Evolutionary conservation across 2,113 vertebrate species (phyloP).

Genomic region (Lepisosteus oculatus): DNA sequence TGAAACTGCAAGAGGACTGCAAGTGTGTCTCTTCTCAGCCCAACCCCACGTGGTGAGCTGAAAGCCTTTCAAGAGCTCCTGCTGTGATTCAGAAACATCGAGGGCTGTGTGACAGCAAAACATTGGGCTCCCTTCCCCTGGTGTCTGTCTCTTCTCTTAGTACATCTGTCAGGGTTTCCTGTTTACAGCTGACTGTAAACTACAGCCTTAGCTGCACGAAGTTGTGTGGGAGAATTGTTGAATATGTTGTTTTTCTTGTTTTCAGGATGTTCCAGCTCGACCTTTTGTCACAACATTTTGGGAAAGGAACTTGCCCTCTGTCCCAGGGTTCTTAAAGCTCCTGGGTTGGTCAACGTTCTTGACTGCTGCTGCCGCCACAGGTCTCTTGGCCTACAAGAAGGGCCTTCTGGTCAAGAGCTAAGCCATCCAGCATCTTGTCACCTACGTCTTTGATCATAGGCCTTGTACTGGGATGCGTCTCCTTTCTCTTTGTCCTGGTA

Average conservation of each 20-base stretch:
- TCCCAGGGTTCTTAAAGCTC: constrained; percentile 78
- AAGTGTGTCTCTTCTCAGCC: too few relatives aligned
- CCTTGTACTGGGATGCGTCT: constrained; percentile 28
- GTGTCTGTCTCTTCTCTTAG: too few relatives aligned
- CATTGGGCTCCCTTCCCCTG: too few relatives aligned
- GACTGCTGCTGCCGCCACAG: constrained; percentile 56
- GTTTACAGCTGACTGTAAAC: too few relatives aligned
- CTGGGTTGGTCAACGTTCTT: constrained; percentile 73
- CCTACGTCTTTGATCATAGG: constrained; percentile 14
- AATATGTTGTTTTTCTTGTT: background rate
- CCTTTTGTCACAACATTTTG: constrained; percentile 82
- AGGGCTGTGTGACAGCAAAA: too few relatives aligned
- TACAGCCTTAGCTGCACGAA: too few relatives aligned
- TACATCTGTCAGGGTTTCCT: too few relatives aligned
- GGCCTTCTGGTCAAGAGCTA: constrained; percentile 65
- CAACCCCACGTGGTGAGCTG: too few relatives aligned
- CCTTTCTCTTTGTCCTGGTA: background rate
- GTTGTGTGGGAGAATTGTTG: too few relatives aligned
- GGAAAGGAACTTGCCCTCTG: constrained; percentile 88
- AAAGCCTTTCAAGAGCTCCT: too few relatives aligned
- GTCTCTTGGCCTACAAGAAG: constrained; percentile 73
- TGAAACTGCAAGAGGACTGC: too few relatives aligned
- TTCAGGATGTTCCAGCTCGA: constrained; percentile 79
- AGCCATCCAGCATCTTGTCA: constrained; percentile 9
- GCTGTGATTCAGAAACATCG: too few relatives aligned